Conservation (phyloP, 30 jellyfish, hydroid and myxozoan species). For the Chironex yamaguchii region DNA sequence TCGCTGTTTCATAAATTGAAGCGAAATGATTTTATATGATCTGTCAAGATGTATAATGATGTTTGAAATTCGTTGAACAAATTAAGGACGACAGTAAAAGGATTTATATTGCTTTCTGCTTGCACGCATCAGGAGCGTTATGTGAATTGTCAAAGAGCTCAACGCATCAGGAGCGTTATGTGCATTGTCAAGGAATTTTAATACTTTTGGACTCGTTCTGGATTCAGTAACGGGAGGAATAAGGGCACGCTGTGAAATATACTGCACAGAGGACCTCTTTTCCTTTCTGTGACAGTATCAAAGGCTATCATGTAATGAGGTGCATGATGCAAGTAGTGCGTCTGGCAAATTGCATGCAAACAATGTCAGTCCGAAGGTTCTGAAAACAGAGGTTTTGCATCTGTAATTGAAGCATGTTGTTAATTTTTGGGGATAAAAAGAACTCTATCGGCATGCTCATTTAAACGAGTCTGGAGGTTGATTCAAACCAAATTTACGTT, state of each 20-base stretch:
- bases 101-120: too few species aligned
- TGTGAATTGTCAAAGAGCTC: too few species aligned
- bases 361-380: neutral
- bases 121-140: too few species aligned
- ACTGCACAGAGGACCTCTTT: neutral
- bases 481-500: too few species aligned
- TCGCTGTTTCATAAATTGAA: too few species aligned
- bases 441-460: neutral
- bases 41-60: too few species aligned
- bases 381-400: neutral
- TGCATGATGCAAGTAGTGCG: neutral
- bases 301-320: neutral
- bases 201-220: neutral
- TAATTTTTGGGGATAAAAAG: neutral
- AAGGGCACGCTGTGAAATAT: neutral
- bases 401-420: neutral
- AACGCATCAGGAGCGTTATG: too few species aligned
- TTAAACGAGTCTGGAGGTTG: too few species aligned
- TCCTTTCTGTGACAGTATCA: neutral
- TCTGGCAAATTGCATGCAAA: neutral
- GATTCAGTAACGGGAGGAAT: neutral
- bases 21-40: too few species aligned
- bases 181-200: too few species aligned
- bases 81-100: too few species aligned
- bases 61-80: too few species aligned